Evolutionary conservation across 2,113 vertebrate species (phyloP).

Genomic region (Pogona vitticeps): DNA sequence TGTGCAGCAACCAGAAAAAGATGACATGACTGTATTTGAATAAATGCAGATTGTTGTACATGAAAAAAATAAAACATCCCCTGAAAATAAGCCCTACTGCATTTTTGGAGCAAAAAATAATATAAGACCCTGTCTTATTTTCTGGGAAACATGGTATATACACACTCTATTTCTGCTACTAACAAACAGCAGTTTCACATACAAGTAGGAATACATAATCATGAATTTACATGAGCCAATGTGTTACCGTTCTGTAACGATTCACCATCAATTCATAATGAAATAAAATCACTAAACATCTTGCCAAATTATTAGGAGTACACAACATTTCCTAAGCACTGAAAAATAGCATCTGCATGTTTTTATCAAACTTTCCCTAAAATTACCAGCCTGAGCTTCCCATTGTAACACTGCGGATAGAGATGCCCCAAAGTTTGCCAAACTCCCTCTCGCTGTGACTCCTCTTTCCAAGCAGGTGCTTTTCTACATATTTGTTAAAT

Average conservation of each 20-base stretch:
- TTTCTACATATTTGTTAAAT: constrained; percentile 4
- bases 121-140: too few relatives aligned
- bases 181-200: neutral
- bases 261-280: too few relatives aligned
- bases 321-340: neutral
- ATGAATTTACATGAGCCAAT: neutral
- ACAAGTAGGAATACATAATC: neutral
- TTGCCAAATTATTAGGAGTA: neutral
- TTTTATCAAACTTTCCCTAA: neutral
- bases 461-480: neutral
- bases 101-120: too few relatives aligned
- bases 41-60: too few relatives aligned
- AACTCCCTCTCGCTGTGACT: neutral
- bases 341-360: neutral
- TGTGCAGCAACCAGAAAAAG: too few relatives aligned
- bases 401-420: neutral
- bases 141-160: too few relatives aligned
- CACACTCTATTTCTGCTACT: neutral
- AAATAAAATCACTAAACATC: neutral
- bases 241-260: neutral
- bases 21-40: too few relatives aligned
- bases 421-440: neutral
- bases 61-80: too few relatives aligned
- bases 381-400: neutral
- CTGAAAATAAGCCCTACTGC: too few relatives aligned